phyloP scores from a whole-genome alignment of 1,140 invertebrate genomes.

The Heliconius eleuchia region DNA sequence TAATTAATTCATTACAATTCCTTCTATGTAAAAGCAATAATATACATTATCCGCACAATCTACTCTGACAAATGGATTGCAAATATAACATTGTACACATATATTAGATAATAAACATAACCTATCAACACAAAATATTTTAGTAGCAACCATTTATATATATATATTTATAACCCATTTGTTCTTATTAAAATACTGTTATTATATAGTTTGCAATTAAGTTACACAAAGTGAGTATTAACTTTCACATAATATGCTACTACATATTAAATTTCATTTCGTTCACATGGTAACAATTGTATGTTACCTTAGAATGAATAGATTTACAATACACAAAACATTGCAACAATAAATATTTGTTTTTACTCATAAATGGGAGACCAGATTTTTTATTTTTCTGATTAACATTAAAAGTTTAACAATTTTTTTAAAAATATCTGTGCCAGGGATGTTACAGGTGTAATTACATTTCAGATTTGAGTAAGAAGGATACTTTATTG shows the following conservation, averaged over 20 bases:
- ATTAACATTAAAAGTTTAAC: background rate
- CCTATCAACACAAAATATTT: constrained; percentile 4
- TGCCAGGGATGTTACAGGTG: background rate
- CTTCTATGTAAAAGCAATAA: constrained; percentile 8
- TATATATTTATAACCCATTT: constrained; percentile 18
- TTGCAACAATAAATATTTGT: background rate
- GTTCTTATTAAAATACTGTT: background rate
- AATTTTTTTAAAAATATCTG: background rate
- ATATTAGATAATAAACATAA: background rate
- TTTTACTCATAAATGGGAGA: constrained; percentile 1
- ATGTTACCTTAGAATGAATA: background rate
- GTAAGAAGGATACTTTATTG: no score
- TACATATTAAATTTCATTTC: background rate
- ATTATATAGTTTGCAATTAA: constrained; percentile 21
- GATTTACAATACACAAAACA: constrained; percentile 6
- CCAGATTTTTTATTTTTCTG: constrained; percentile 5
- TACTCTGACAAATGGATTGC: constrained; percentile 28
- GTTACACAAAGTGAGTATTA: constrained; percentile 9
- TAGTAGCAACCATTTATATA: background rate
- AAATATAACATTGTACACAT: constrained; percentile 19
- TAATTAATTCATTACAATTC: background rate
- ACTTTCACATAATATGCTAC: constrained; percentile 1
- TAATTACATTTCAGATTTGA: no score
- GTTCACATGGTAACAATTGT: background rate
- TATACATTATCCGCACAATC: constrained; percentile 16